These are phyloP conservation scores for Hypselothyrea guttata DNA, from an alignment of 2,888 invertebrate genomes.

Conservation along the genomic window DNA sequence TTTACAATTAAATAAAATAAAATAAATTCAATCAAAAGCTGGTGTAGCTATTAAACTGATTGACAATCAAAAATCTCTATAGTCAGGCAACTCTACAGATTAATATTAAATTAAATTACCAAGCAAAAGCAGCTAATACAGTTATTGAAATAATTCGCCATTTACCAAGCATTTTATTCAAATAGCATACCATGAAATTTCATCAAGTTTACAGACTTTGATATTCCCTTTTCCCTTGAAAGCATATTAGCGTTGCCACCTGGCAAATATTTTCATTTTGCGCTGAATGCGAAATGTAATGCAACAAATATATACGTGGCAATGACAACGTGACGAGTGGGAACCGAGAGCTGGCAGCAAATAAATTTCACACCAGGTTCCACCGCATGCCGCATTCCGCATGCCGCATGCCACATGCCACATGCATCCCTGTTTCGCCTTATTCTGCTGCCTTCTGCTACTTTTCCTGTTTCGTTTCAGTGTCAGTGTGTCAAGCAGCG, in stretches of 20 bases:
- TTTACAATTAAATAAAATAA: no score
- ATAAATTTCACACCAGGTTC: conserved; percentile 62
- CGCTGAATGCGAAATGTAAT: conserved; percentile 56
- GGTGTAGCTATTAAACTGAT: no score
- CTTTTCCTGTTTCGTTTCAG: conserved; percentile 39
- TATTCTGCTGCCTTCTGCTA: neutral
- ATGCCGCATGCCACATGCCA: conserved; percentile 4
- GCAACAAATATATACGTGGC: conserved; percentile 56
- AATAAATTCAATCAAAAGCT: no score
- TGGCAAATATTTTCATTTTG: conserved; percentile 37
- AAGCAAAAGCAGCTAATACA: no score
- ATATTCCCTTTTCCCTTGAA: conserved; percentile 1
- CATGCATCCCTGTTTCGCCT: neutral
- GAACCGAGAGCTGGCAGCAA: conserved; percentile 53
- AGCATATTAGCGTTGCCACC: conserved; percentile 23
- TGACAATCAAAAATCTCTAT: no score
- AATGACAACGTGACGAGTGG: conserved; percentile 63
- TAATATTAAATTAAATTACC: no score
- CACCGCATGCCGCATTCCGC: no score
- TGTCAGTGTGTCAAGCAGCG: conserved; percentile 78
- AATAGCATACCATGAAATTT: neutral
- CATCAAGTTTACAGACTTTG: neutral
- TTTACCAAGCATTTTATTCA: neutral
- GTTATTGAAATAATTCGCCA: no score
- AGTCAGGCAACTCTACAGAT: no score